These are phyloP conservation scores for Tipula vernalis DNA, from an alignment of 2,888 invertebrate species.

Conservation along the genomic window DNA sequence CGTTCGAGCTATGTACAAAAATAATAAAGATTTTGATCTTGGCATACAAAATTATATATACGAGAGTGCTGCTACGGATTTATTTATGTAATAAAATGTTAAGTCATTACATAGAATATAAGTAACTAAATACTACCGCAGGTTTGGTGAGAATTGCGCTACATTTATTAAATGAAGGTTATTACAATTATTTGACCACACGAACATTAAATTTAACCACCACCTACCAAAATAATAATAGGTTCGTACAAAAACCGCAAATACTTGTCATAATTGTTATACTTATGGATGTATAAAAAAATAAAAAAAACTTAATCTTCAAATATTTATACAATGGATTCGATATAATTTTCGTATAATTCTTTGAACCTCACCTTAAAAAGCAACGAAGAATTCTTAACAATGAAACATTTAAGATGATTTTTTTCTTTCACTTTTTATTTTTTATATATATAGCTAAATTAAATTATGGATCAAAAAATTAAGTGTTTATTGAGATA, in stretches of 20 bases:
- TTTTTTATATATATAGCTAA: neutral
- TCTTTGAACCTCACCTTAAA: neutral
- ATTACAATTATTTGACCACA: neutral
- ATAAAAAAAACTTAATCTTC: neutral
- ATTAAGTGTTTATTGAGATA: conserved; percentile 4
- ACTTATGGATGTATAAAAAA: neutral
- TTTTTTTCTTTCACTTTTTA: neutral
- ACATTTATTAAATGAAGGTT: neutral
- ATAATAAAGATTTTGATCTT: neutral
- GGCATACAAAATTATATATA: neutral
- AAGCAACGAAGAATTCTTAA: neutral
- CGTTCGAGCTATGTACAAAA: too few species aligned
- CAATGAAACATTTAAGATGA: neutral
- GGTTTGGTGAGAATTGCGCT: neutral
- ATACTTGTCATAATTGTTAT: neutral
- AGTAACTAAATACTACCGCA: neutral
- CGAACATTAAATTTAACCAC: neutral
- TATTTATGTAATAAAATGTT: neutral
- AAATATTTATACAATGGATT: neutral
- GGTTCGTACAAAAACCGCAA: neutral
- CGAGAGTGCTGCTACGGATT: neutral
- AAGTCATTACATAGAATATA: neutral
- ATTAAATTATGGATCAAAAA: neutral
- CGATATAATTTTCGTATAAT: neutral
- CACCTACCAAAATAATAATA: neutral